A percentile compares a stretch with the other conserved stretches of the same genome.
phyloP scores from a whole-genome alignment of 2,113 vertebrate species.

The Empidonax traillii region DNA sequence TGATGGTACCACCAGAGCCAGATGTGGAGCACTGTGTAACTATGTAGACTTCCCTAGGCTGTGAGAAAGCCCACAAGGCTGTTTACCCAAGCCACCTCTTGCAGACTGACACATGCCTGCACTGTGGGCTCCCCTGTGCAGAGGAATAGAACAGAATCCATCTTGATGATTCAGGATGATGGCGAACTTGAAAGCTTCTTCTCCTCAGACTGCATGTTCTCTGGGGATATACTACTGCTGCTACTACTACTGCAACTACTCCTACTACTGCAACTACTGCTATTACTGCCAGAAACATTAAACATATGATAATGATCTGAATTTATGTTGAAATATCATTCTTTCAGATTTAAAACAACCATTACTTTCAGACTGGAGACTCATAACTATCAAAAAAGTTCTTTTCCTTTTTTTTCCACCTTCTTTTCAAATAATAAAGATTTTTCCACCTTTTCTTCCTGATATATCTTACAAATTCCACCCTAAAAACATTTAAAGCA shows the following conservation, averaged over 20 bases:
- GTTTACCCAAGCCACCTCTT: neutral
- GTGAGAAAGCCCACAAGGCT: neutral
- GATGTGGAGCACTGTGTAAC: neutral
- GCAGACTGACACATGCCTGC: accelerated
- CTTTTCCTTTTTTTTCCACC: neutral
- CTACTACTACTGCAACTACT: neutral
- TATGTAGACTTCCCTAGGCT: neutral
- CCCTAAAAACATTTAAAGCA: neutral
- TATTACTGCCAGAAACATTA: neutral
- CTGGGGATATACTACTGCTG: neutral
- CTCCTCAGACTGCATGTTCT: neutral
- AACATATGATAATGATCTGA: neutral
- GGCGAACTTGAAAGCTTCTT: neutral
- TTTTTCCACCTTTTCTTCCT: neutral
- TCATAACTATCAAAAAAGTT: neutral
- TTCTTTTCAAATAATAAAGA: neutral
- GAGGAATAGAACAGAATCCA: neutral
- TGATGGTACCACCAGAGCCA: neutral
- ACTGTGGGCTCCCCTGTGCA: neutral
- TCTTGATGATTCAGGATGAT: neutral
- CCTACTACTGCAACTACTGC: neutral
- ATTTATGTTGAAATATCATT: neutral
- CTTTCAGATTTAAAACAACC: neutral
- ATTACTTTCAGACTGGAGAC: neutral
- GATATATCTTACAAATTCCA: neutral